Percentiles rank a stretch among this genome's conserved stretches.
phyloP scores from a whole-genome alignment of 35 echinoderm and acorn worm genomes.

The Holothuria glaberrima region DNA sequence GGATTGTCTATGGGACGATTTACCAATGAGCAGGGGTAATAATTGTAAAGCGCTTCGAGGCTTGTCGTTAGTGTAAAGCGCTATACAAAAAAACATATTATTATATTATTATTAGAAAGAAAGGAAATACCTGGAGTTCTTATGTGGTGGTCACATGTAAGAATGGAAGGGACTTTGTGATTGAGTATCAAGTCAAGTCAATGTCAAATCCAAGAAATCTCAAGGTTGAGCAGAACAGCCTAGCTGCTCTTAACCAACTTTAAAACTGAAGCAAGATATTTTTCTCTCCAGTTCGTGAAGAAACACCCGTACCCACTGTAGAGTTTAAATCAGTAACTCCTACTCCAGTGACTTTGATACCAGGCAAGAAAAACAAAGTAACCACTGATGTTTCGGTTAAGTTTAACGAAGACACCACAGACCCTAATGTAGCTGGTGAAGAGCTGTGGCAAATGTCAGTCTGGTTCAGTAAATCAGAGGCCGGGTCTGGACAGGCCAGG shows the following conservation, averaged over 20 bases:
- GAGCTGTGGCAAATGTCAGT: constrained; percentile 47
- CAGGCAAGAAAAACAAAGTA: constrained; percentile 19
- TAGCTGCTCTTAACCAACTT: neutral
- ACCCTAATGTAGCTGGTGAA: constrained; percentile 18
- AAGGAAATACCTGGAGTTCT: too few relatives aligned
- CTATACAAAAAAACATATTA: too few relatives aligned
- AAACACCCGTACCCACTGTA: neutral
- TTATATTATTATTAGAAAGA: too few relatives aligned
- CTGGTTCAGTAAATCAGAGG: constrained; percentile 51
- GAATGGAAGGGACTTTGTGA: too few relatives aligned
- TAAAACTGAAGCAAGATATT: neutral
- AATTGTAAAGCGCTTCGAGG: too few relatives aligned
- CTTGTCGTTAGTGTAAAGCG: too few relatives aligned
- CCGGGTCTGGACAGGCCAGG: neutral
- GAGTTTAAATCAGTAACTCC: constrained; percentile 21
- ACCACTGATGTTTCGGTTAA: neutral
- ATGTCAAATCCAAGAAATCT: neutral
- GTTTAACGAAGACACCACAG: constrained; percentile 38
- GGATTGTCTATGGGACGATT: too few relatives aligned
- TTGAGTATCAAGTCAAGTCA: too few relatives aligned
- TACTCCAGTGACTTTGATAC: neutral
- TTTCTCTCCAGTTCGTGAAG: neutral
- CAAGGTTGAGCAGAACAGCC: neutral
- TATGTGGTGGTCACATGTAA: too few relatives aligned
- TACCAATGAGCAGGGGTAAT: too few relatives aligned